Evolutionary conservation across 2,113 vertebrate species (phyloP).

Genomic region (Sclerurus mexicanus): DNA sequence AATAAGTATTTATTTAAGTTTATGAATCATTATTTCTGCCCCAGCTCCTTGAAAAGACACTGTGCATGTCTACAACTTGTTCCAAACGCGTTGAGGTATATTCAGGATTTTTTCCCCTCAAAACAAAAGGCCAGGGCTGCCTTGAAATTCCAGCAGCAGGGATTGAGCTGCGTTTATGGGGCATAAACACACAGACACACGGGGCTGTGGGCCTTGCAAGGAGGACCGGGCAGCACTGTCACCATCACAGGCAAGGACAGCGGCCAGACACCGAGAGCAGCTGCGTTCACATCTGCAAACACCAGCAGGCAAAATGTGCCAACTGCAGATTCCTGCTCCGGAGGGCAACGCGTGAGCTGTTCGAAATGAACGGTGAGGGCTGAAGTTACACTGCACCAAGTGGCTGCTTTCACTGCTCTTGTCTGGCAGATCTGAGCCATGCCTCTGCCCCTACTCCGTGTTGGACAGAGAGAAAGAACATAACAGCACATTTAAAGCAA

Average conservation of each 20-base stretch:
- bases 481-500: not conserved
- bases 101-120: not conserved
- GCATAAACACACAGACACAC: not conserved
- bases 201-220: not conserved
- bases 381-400: not conserved
- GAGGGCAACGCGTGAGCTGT: not conserved
- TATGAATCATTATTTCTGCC: conserved; percentile 22
- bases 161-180: not conserved
- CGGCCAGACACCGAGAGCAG: not conserved
- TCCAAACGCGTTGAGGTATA: conserved; percentile 5
- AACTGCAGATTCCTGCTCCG: not conserved
- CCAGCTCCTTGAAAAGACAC: not conserved
- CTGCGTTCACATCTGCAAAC: not conserved
- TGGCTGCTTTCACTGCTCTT: not conserved
- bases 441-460: not conserved
- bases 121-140: not conserved
- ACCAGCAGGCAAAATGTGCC: not conserved
- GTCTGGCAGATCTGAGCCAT: not conserved
- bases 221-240: not conserved
- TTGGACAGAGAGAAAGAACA: not conserved
- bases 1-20: not conserved
- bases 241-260: not conserved
- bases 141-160: conserved; percentile 1
- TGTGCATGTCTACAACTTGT: not conserved
- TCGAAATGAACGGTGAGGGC: not conserved